These are phyloP conservation scores for Resseliella maxima DNA, from an alignment of 2,888 invertebrate genomes.

Conservation along the genomic window DNA sequence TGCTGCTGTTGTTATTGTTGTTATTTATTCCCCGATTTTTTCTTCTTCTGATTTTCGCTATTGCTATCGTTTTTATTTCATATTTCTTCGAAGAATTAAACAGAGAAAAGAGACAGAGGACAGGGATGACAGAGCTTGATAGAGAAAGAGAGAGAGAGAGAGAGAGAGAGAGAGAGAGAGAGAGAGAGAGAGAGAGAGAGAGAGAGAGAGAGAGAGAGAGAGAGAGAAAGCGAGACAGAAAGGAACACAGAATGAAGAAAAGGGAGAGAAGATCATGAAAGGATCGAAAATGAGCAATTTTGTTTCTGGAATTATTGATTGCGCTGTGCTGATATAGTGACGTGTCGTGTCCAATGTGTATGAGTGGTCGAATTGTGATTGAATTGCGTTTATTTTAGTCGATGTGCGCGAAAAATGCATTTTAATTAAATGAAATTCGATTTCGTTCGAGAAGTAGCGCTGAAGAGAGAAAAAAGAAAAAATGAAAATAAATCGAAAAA, in stretches of 20 bases:
- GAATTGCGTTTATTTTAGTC: not conserved
- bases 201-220: no score
- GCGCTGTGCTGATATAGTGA: not conserved
- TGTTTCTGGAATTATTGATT: not conserved
- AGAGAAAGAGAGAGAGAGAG: no score
- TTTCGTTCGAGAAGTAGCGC: not conserved
- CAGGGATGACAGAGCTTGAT: no score
- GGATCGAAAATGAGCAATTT: no score
- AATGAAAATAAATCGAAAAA: not conserved
- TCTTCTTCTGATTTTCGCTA: not conserved
- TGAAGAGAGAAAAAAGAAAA: not conserved
- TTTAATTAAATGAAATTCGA: not conserved
- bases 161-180: no score
- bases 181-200: no score
- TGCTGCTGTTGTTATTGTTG: not conserved
- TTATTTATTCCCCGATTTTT: not conserved
- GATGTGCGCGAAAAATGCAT: not conserved
- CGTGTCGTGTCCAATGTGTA: not conserved
- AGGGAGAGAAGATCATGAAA: no score
- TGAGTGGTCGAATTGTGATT: not conserved
- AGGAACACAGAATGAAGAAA: no score
- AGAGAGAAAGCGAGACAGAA: no score
- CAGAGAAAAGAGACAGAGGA: no score
- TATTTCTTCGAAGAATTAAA: no score
- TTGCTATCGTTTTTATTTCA: not conserved